These are phyloP conservation scores for Catocala fraxini DNA, from an alignment of 2,888 invertebrate genomes.

Conservation along the genomic window DNA sequence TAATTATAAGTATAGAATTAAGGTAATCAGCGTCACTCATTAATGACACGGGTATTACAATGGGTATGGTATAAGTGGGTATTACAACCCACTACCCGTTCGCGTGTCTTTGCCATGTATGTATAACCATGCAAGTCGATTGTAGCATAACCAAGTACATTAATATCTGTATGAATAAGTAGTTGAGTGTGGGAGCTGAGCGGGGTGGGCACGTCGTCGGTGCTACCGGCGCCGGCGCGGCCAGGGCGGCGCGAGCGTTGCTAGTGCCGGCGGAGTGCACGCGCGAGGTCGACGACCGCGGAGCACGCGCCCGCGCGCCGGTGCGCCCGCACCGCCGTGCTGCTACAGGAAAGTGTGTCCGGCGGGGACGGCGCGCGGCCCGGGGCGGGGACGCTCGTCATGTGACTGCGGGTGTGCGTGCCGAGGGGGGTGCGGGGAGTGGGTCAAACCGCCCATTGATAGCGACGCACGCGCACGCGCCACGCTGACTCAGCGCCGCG, in stretches of 20 bases:
- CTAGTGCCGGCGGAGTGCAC: constrained; percentile 15
- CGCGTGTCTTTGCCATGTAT: no score
- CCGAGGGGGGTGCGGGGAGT: constrained; percentile 20
- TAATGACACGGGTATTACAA: no score
- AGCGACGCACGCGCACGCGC: constrained; percentile 47
- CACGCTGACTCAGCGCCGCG: constrained; percentile 35
- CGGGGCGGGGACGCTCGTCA: constrained; percentile 49
- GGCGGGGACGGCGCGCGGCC: constrained; percentile 35
- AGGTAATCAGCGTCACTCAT: no score
- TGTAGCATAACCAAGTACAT: no score
- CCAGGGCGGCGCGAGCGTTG: constrained; percentile 19
- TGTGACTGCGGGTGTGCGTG: constrained; percentile 56
- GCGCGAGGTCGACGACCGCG: constrained; percentile 34
- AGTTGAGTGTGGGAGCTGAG: no score
- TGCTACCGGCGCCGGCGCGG: not conserved
- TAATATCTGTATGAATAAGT: no score
- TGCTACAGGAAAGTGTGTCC: constrained; percentile 40
- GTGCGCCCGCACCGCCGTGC: constrained; percentile 20
- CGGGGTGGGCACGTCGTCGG: no score
- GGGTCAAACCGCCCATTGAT: constrained; percentile 51
- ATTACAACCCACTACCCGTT: no score
- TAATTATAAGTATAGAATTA: no score
- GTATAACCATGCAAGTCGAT: no score
- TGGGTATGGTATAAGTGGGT: no score
- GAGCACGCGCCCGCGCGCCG: constrained; percentile 18